Evolutionary conservation across 2,797 vertebrate genomes (phyloP).

Genomic region (Australoheros facetus): DNA sequence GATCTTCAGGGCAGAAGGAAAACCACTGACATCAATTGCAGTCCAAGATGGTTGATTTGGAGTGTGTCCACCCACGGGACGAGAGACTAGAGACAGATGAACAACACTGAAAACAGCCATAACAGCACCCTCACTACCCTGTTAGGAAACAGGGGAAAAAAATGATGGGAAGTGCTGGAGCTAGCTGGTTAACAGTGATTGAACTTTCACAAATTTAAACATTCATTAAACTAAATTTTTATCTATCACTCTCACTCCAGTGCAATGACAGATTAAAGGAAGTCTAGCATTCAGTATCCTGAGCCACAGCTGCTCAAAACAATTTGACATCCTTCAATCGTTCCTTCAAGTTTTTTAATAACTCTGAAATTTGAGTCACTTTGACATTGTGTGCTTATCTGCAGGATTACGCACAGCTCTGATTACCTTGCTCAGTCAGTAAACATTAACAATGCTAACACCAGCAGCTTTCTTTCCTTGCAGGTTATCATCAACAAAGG

Average conservation of each 20-base stretch:
- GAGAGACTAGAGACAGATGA: no score
- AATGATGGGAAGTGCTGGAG: background rate
- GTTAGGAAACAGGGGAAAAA: background rate
- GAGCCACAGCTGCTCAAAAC: background rate
- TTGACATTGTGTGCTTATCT: background rate
- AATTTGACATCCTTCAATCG: background rate
- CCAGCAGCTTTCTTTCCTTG: background rate
- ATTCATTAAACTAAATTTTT: background rate
- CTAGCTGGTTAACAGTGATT: background rate
- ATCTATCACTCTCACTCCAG: background rate
- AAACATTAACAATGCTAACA: background rate
- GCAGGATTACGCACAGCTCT: background rate
- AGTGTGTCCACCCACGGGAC: background rate
- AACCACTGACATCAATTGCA: background rate
- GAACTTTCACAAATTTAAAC: background rate
- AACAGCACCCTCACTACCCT: background rate
- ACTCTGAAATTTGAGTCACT: background rate
- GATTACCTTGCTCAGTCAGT: background rate
- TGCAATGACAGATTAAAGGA: background rate
- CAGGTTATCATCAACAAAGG: background rate
- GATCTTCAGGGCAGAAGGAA: background rate
- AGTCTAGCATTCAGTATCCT: background rate
- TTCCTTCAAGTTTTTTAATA: background rate
- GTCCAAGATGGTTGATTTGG: background rate
- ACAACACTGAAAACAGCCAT: no score